Evolutionary conservation across 2,797 vertebrate species (phyloP), one percentile per base, ranked within the genome.

Genomic region (Pantherophis vulpinus): DNA sequence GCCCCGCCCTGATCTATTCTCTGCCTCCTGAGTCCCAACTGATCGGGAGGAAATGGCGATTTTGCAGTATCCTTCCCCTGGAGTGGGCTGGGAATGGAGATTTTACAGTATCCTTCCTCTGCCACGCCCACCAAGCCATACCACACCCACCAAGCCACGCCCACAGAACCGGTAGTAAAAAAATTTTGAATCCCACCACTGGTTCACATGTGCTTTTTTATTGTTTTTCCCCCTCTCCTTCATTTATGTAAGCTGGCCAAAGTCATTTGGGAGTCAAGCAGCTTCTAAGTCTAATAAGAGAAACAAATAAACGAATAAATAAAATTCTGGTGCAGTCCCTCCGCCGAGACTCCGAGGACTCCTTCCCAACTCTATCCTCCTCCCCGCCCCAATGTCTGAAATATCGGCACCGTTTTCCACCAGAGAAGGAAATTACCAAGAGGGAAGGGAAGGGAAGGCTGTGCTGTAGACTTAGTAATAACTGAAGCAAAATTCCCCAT

Each of bases 401-500:
- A 13, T 94, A 96, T 90, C 92, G 6, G 51, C 61, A 93, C 66
- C 1, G 0, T 88, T 27, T 79, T 88, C 90, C 32, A 66, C 94
- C 91, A 74, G 87, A 92, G 93, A 94, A 88, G 1, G 91, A 94
- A 91, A 90, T 92, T 95, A 95, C 94, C 93, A 96, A 95, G 95
- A 94, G 94, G 93, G 58, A 10, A 61, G 9, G 23, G 60, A 56
- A 88, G 91, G 91, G 94, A 79, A 79, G 29, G 96, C 90, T 96
- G 96, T 96, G 96, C 97, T 96, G 96, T 97, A 97, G 95, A 97
- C 96, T 97, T 97, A 94, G 97, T 91, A 98, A 97, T 97, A 97
- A 96, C 92, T 94, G 97, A 97, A 97, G 97, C 97, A 94, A 97
- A 96, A 97, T 97, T 96, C 97, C 97, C 97, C 97, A 96, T 96